These are phyloP conservation scores for Melopsittacus undulatus DNA, from an alignment of 2,797 vertebrate genomes.

Conservation along the genomic window DNA sequence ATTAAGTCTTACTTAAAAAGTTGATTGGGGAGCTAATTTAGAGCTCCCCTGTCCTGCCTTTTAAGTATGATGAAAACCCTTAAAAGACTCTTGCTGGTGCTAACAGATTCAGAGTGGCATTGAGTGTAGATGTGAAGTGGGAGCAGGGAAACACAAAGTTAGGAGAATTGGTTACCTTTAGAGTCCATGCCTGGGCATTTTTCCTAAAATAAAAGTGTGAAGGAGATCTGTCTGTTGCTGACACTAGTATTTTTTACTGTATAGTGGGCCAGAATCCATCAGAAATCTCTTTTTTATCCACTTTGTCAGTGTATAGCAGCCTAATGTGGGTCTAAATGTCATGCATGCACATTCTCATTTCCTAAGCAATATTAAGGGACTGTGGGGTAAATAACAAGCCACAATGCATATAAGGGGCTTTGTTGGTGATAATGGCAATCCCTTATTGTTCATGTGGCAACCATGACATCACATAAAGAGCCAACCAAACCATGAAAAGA, in stretches of 20 bases:
- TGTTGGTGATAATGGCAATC: neutral
- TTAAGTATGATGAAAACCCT: constrained; percentile 62
- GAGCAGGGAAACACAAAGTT: constrained; percentile 24
- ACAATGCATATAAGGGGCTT: neutral
- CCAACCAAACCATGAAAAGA: neutral
- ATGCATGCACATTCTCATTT: neutral
- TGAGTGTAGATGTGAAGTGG: neutral
- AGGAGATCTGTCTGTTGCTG: neutral
- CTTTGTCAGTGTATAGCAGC: neutral
- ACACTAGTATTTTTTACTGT: neutral
- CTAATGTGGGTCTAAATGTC: neutral
- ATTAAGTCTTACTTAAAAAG: constrained; percentile 68
- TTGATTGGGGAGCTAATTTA: constrained; percentile 67
- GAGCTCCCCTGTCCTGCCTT: constrained; percentile 55
- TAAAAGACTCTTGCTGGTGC: constrained; percentile 43
- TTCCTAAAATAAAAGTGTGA: neutral
- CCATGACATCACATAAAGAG: neutral
- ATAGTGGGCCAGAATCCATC: neutral
- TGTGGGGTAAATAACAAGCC: neutral
- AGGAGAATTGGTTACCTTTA: neutral
- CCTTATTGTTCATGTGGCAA: neutral
- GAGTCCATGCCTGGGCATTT: neutral
- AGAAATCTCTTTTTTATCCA: neutral
- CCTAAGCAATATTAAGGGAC: neutral
- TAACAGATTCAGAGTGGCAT: constrained; percentile 41